These are phyloP conservation scores for Sitta europaea DNA, from an alignment of 2,113 vertebrate species.

Conservation along the genomic window DNA sequence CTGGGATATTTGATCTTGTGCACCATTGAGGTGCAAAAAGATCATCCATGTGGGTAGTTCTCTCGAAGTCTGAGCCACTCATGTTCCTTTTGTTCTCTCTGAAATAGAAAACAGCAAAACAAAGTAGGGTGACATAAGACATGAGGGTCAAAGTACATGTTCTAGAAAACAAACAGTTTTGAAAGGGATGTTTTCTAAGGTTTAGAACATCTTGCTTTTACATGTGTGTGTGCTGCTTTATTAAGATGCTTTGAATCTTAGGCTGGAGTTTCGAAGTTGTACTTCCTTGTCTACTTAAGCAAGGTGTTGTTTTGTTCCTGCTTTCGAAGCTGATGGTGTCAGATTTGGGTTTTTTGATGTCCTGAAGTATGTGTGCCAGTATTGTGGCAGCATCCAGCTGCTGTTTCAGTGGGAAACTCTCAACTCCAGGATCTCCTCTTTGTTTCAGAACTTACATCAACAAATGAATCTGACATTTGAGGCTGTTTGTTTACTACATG, in stretches of 20 bases:
- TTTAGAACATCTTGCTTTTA: neutral
- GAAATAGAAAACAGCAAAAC: neutral
- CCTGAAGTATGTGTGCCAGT: neutral
- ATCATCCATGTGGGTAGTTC: accelerated
- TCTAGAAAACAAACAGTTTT: neutral
- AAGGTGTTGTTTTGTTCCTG: conserved; percentile 14
- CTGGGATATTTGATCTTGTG: accelerated
- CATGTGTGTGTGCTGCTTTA: neutral
- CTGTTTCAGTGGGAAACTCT: accelerated
- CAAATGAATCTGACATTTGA: neutral
- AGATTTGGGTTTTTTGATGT: conserved; percentile 27
- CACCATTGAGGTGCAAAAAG: accelerated
- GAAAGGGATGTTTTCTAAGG: neutral
- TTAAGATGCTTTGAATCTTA: conserved; percentile 6
- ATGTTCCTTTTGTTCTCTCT: neutral
- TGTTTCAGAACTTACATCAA: neutral
- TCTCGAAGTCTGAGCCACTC: neutral
- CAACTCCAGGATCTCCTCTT: neutral
- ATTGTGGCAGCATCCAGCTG: neutral
- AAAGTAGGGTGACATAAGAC: neutral
- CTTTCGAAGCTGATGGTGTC: conserved; percentile 29
- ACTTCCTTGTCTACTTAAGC: neutral
- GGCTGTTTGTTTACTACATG: neutral
- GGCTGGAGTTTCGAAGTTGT: neutral
- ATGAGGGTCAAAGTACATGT: neutral